Conservation (phyloP, 2,888 invertebrate genomes). For the Scelioninae gen. 2 region DNA sequence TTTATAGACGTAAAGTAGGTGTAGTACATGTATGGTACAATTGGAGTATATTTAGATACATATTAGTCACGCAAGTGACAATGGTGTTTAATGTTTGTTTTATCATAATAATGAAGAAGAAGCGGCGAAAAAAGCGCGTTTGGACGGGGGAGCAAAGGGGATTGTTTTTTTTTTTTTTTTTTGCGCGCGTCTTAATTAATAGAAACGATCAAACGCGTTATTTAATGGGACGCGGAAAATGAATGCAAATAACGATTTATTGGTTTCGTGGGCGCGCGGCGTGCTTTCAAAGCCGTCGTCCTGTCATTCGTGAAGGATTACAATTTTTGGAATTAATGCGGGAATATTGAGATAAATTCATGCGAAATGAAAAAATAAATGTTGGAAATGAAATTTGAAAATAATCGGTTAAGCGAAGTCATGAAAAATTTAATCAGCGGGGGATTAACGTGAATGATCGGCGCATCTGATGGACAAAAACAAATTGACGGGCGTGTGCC, state of each 20-base stretch:
- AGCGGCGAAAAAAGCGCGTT: constrained; percentile 23
- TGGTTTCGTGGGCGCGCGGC: constrained; percentile 6
- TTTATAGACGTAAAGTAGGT: too few relatives aligned
- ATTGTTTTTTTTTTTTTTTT: constrained; percentile 29
- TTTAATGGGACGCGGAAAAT: constrained; percentile 29
- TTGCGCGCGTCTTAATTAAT: constrained; percentile 41
- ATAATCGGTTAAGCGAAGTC: too few relatives aligned
- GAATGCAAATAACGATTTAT: constrained; percentile 51
- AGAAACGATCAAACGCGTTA: constrained; percentile 26
- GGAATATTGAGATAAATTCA: constrained; percentile 23
- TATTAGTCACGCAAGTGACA: too few relatives aligned
- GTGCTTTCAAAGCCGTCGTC: constrained; percentile 16
- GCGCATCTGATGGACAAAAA: too few relatives aligned
- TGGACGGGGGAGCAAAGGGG: constrained; percentile 27
- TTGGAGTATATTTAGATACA: too few relatives aligned
- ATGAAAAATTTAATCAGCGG: too few relatives aligned
- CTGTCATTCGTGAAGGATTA: constrained; percentile 32
- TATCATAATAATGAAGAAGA: background rate
- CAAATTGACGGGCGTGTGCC: too few relatives aligned
- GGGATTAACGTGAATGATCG: too few relatives aligned
- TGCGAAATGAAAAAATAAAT: constrained; percentile 2
- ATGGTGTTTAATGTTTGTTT: too few relatives aligned
- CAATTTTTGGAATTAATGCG: constrained; percentile 20
- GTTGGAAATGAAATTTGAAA: too few relatives aligned
- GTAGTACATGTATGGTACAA: too few relatives aligned